These are phyloP conservation scores for Stenodema calcarata DNA, from an alignment of 2,888 invertebrate species.

Conservation along the genomic window DNA sequence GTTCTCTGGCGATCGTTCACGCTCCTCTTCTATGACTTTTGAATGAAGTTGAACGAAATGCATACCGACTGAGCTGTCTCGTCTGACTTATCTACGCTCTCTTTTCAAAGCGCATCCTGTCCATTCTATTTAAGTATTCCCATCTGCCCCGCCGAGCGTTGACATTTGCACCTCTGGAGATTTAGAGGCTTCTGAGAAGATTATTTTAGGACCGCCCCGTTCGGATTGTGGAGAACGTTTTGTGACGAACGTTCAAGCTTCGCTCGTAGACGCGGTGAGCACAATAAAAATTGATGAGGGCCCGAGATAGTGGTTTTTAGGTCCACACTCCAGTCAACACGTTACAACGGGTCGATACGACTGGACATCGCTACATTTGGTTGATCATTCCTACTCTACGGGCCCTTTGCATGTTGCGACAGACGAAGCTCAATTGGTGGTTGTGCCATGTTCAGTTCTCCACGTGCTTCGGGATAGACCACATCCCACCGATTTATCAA, in stretches of 20 bases:
- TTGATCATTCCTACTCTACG: neutral
- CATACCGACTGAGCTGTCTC: neutral
- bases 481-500: neutral
- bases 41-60: too few species aligned
- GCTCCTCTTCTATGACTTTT: too few species aligned
- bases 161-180: conserved; percentile 24
- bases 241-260: neutral
- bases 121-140: neutral
- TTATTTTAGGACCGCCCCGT: neutral
- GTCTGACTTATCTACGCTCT: neutral
- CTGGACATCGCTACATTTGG: neutral
- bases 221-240: neutral
- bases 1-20: too few species aligned
- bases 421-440: neutral
- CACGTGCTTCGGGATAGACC: neutral
- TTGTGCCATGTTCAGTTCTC: neutral
- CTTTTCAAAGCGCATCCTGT: neutral
- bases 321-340: neutral
- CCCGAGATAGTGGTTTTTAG: neutral
- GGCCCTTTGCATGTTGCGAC: neutral
- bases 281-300: neutral
- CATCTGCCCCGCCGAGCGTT: neutral
- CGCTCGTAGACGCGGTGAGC: neutral
- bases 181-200: neutral
- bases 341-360: neutral